Evolutionary conservation across 1,140 invertebrate species (phyloP).

Genomic region (Aphaenogaster floridana): DNA sequence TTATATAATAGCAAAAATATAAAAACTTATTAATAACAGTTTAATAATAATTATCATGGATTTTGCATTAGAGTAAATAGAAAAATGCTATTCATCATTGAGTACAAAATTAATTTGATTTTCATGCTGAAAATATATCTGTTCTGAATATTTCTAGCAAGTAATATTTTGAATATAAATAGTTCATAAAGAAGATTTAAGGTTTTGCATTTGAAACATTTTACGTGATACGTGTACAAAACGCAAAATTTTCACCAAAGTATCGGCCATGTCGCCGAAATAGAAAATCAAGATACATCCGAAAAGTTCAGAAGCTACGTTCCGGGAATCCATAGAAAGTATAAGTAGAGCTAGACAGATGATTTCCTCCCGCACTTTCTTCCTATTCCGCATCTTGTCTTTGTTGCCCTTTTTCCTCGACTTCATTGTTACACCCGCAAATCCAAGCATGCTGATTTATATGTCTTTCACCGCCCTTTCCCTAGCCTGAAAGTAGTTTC

Average conservation of each 20-base stretch:
- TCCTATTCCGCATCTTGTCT: neutral
- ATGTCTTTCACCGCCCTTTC: neutral
- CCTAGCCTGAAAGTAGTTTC: constrained; percentile 17
- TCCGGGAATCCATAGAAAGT: constrained; percentile 3
- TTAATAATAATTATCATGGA: neutral
- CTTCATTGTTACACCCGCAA: neutral
- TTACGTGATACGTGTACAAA: neutral
- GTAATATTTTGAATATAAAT: neutral
- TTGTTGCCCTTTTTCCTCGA: neutral
- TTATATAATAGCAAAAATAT: neutral
- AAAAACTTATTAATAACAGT: neutral
- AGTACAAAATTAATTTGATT: neutral
- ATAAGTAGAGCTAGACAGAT: neutral
- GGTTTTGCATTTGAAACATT: neutral
- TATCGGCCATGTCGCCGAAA: constrained; percentile 8
- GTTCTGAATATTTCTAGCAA: neutral
- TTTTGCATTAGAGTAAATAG: neutral
- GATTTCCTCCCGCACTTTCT: neutral
- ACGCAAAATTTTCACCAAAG: constrained; percentile 37
- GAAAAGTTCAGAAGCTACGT: constrained; percentile 47
- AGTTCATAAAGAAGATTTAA: constrained; percentile 4
- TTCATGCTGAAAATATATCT: neutral
- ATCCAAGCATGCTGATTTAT: constrained; percentile 49
- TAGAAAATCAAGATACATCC: constrained; percentile 55
- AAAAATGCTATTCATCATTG: neutral